Base-by-base conservation (phyloP, 2,113 vertebrate species). In the Hippolais icterina region DNA sequence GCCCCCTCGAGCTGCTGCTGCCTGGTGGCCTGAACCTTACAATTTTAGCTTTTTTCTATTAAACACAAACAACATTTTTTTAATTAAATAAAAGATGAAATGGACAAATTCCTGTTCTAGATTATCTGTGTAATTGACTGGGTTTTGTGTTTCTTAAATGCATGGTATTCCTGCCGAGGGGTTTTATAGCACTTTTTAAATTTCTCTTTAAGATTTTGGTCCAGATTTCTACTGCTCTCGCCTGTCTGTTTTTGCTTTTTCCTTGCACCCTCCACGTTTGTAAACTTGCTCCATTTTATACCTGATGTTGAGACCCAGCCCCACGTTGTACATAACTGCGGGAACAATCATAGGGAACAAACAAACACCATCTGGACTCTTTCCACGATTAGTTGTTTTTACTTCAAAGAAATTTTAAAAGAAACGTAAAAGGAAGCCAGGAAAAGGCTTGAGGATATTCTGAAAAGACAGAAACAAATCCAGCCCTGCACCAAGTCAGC, bases 271-370 rank as follows among this genome's bases (percentile, higher is more conserved):
- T 80, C 83, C 52, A 66, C 68, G 79, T 97, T 97, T 97, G 96
- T 97, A 97, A 96, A 96, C 89, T 92, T 21, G 57, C 80, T 84
- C 93, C 96, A 89, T 97, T 97, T 98, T 97, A 47, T 95, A 97
- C 82, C 94, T 95, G 96, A 96, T 79, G 95, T 95, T 81, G 95
- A 97, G 96, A 91, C 92, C 91, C 92, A 72, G 92, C 91, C 97
- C 95, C 93, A 93, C 54, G 1, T 95, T 98, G 98, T 98, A 97
- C 96, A 97, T 98, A 98, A 89, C 97, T 98, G 98, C 97, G 89
- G 98, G 97, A 98, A 98, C 98, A 98, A 98, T 98, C 98, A 97
- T 47, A 95, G 95, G 97, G 94, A 97, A 94, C 95, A 79, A 97
- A 95, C 95, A 81, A 97, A 93, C 92, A 91, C 94, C 96, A 97